These are phyloP conservation scores for Melanotaenia trifasciata DNA, from an alignment of 2,797 vertebrate genomes.

Conservation along the genomic window DNA sequence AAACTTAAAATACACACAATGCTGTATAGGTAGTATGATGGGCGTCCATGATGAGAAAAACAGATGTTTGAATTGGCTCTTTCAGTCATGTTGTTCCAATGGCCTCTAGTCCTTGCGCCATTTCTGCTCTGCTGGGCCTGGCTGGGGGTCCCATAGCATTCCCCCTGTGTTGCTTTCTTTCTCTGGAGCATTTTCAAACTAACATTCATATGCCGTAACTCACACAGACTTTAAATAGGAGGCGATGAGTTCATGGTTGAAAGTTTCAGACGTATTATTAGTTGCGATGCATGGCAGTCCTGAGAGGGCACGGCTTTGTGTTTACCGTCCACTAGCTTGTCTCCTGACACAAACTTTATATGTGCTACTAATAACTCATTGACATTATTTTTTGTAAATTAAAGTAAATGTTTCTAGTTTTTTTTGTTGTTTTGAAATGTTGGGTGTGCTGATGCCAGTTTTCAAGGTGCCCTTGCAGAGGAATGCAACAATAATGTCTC, in stretches of 20 bases:
- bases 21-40: conserved; percentile 58
- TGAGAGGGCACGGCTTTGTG: conserved; percentile 8
- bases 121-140: conserved; percentile 56
- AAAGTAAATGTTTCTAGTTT: conserved; percentile 7
- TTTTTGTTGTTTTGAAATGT: conserved; percentile 38
- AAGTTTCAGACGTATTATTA: conserved; percentile 44
- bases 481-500: conserved; percentile 66
- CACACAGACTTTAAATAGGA: conserved; percentile 70
- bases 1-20: conserved; percentile 67
- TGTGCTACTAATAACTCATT: not conserved
- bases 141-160: conserved; percentile 34
- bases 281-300: conserved; percentile 15
- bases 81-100: conserved; percentile 54
- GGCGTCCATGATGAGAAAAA: conserved; percentile 72
- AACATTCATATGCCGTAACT: conserved; percentile 55
- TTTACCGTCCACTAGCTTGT: conserved; percentile 4
- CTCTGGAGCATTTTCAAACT: conserved; percentile 58
- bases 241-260: conserved; percentile 60
- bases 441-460: conserved; percentile 56
- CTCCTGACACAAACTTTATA: not conserved
- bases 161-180: conserved; percentile 43
- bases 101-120: conserved; percentile 44
- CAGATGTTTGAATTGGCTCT: conserved; percentile 79
- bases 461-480: conserved; percentile 73
- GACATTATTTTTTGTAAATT: conserved; percentile 16